phyloP scores from a whole-genome alignment of 2,888 invertebrate genomes.

The Parelbella ahira region DNA sequence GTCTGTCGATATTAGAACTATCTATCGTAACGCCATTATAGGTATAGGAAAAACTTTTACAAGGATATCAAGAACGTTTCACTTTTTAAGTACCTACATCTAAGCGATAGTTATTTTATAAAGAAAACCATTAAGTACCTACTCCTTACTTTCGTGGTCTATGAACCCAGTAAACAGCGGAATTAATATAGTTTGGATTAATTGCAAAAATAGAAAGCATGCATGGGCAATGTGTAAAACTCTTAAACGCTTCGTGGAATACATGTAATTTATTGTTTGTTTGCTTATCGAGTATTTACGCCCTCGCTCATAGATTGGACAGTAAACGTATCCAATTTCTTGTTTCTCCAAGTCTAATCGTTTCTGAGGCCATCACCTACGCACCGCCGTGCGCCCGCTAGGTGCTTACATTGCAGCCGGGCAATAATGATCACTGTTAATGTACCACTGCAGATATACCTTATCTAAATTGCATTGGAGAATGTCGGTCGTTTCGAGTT shows the following conservation, averaged over 20 bases:
- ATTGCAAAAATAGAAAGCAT: too few species aligned
- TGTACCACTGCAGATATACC: constrained; percentile 17
- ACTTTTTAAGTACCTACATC: too few species aligned
- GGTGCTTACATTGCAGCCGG: constrained; percentile 20
- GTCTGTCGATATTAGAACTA: too few species aligned
- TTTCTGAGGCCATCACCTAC: constrained; percentile 24
- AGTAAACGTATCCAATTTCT: constrained; percentile 23
- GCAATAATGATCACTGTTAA: constrained; percentile 22
- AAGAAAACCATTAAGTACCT: too few species aligned
- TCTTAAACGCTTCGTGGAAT: too few species aligned
- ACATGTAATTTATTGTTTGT: constrained; percentile 29
- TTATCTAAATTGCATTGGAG: constrained; percentile 19
- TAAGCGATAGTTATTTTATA: too few species aligned
- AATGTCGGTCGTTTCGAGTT: constrained; percentile 11
- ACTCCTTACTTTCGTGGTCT: too few species aligned
- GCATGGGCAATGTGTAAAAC: constrained; percentile 1
- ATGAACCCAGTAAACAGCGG: too few species aligned
- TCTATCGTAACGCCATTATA: too few species aligned
- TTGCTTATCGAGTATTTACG: constrained; percentile 25
- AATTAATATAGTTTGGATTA: too few species aligned
- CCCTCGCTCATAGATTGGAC: constrained; percentile 12
- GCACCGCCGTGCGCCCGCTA: constrained; percentile 15
- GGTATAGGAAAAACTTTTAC: too few species aligned
- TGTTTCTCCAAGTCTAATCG: constrained; percentile 24
- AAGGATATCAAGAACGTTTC: too few species aligned